phyloP scores from a whole-genome alignment of 30 jellyfish, hydroid and myxozoan species.

The Cassiopea xamachana region DNA sequence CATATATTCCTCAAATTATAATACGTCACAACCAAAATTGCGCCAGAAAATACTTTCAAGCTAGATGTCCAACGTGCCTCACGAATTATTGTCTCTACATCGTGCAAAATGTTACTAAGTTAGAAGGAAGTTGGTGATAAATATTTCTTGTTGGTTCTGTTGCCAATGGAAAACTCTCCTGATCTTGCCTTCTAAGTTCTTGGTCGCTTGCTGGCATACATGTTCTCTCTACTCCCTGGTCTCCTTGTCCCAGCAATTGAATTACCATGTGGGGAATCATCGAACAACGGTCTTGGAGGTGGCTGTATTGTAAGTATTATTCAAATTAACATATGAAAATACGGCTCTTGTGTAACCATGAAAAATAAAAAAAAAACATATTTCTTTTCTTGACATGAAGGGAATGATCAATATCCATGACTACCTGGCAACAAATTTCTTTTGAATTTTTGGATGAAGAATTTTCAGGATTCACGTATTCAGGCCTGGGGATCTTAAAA shows the following conservation, averaged over 20 bases:
- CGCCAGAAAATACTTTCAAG: too few relatives aligned
- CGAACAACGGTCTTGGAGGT: slow-evolving; percentile 66
- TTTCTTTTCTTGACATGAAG: neutral
- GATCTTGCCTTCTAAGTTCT: slow-evolving; percentile 3
- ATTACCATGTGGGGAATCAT: slow-evolving; percentile 35
- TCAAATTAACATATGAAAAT: neutral
- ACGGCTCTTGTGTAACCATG: neutral
- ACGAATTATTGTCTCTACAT: too few relatives aligned
- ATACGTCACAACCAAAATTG: too few relatives aligned
- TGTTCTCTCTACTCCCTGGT: slow-evolving; percentile 39
- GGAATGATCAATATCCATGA: neutral
- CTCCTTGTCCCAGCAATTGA: slow-evolving; percentile 44
- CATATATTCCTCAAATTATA: too few relatives aligned
- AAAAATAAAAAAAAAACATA: neutral
- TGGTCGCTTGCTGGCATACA: slow-evolving; percentile 44
- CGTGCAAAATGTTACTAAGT: too few relatives aligned
- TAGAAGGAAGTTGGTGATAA: neutral
- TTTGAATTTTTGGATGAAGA: neutral
- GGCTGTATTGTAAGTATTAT: slow-evolving; percentile 22
- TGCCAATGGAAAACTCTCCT: neutral
- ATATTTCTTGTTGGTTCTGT: neutral
- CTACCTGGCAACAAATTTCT: neutral
- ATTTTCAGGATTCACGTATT: neutral
- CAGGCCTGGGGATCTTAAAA: neutral
- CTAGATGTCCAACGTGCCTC: too few relatives aligned